Evolutionary conservation across 2,797 vertebrate genomes (phyloP).

Genomic region (Mionectes olivaceus): DNA sequence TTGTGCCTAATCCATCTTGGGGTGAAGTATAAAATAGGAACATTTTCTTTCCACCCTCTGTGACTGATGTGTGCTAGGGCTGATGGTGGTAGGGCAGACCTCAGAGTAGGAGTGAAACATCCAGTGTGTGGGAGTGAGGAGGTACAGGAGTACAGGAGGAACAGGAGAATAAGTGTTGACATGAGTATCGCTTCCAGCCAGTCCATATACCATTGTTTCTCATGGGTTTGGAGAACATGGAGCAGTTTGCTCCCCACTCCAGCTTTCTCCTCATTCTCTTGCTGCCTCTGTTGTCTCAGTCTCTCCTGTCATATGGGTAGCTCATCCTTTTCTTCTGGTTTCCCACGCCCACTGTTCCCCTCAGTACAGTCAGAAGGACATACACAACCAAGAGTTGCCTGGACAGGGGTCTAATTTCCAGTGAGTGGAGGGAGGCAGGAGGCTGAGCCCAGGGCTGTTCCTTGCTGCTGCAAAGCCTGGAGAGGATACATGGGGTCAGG

Average conservation of each 20-base stretch:
- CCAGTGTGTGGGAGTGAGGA: neutral
- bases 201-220: neutral
- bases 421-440: neutral
- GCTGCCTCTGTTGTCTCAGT: neutral
- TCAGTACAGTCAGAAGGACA: accelerated
- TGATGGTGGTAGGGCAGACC: neutral
- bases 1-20: neutral
- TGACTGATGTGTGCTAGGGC: neutral
- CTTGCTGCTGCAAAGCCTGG: neutral
- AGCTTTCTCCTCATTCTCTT: neutral
- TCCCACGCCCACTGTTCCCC: accelerated
- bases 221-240: accelerated
- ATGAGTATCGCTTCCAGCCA: accelerated
- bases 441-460: neutral
- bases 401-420: neutral
- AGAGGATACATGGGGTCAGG: neutral
- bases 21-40: neutral
- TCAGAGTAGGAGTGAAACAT: neutral
- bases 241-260: neutral
- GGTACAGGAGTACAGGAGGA: neutral
- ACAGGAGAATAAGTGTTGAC: neutral
- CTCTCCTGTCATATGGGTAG: neutral
- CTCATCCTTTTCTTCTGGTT: neutral
- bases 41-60: accelerated
- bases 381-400: accelerated